phyloP scores from a whole-genome alignment of 1,140 invertebrate species.

The Glossosoma conforme region DNA sequence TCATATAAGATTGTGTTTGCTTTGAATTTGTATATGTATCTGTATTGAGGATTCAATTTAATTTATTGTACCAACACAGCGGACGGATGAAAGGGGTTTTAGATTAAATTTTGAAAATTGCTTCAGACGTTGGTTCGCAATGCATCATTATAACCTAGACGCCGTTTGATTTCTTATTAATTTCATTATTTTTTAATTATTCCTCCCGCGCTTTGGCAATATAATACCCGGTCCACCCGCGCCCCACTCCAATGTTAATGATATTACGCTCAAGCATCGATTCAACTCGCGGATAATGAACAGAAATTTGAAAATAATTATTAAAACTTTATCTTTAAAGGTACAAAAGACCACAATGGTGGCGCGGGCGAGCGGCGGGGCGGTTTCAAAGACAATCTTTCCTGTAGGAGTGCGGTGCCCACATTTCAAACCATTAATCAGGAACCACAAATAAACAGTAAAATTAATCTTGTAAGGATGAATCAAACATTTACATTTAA shows the following conservation, averaged over 20 bases:
- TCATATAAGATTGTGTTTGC: no score
- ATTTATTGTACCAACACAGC: no score
- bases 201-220: slow-evolving; percentile 15
- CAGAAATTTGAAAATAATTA: slow-evolving; percentile 33
- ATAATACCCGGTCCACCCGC: slow-evolving; percentile 13
- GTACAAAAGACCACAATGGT: slow-evolving; percentile 31
- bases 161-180: slow-evolving; percentile 9
- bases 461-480: no score
- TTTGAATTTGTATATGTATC: no score
- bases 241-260: slow-evolving; percentile 29
- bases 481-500: no score
- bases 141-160: slow-evolving; percentile 1
- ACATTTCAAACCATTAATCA: no score
- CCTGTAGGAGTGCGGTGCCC: slow-evolving; percentile 4
- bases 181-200: slow-evolving; percentile 18
- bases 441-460: no score
- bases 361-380: slow-evolving; percentile 6
- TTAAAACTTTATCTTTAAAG: slow-evolving; percentile 33
- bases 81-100: no score
- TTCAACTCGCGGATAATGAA: slow-evolving; percentile 32
- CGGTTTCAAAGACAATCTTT: slow-evolving; percentile 26
- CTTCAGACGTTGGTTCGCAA: no score
- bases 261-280: slow-evolving; percentile 31
- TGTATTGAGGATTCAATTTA: no score
- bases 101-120: no score